Conservation (phyloP, 2,797 vertebrate species). For the Lithobates pipiens region DNA sequence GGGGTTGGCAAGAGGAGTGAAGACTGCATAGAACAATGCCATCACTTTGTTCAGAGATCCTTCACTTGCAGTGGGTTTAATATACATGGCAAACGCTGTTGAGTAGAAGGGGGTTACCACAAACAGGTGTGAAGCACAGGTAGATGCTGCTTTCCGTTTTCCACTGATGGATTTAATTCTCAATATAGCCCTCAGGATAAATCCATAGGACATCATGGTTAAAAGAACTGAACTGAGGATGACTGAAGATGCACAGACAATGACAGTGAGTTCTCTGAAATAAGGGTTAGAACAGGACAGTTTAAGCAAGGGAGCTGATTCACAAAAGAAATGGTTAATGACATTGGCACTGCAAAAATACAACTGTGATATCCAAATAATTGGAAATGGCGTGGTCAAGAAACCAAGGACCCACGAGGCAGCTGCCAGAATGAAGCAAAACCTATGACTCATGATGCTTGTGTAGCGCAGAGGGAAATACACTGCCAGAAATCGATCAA, state of each 20-base stretch:
- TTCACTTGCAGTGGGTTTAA: slow-evolving; percentile 50
- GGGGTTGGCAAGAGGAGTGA: slow-evolving; percentile 47
- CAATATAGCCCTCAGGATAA: slow-evolving; percentile 41
- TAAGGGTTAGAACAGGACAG: slow-evolving; percentile 69
- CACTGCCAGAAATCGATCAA: slow-evolving; percentile 71
- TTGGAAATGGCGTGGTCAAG: slow-evolving; percentile 64
- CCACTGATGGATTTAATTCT: slow-evolving; percentile 28
- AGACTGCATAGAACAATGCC: slow-evolving; percentile 50
- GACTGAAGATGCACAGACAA: slow-evolving; percentile 64
- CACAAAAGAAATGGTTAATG: slow-evolving; percentile 70
- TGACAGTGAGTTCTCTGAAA: slow-evolving; percentile 67
- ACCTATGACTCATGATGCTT: slow-evolving; percentile 66
- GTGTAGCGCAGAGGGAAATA: slow-evolving; percentile 71
- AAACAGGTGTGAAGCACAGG: slow-evolving; percentile 51
- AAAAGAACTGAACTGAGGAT: slow-evolving; percentile 39
- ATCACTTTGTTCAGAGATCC: slow-evolving; percentile 53
- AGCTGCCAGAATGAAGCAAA: slow-evolving; percentile 62
- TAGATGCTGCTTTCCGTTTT: slow-evolving; percentile 50
- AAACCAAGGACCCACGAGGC: slow-evolving; percentile 72
- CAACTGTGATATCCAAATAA: slow-evolving; percentile 52
- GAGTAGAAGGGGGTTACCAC: slow-evolving; percentile 54
- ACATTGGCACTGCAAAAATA: slow-evolving; percentile 61
- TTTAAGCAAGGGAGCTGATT: slow-evolving; percentile 66
- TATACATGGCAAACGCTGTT: slow-evolving; percentile 52
- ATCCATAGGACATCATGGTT: slow-evolving; percentile 52